Evolutionary conservation across 2,888 invertebrate genomes (phyloP).

Genomic region (Mythimna lalbum): DNA sequence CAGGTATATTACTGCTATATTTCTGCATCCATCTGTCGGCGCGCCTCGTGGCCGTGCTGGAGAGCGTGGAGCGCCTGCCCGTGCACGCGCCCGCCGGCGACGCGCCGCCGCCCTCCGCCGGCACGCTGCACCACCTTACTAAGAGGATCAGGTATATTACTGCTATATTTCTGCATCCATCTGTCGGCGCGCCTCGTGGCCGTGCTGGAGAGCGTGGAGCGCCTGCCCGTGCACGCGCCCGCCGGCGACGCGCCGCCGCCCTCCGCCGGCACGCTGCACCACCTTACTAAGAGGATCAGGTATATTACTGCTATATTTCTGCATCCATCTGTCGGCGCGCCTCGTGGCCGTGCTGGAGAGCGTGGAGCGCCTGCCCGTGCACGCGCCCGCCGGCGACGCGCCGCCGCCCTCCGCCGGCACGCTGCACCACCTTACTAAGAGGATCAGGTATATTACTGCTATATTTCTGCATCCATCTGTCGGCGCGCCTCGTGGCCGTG

Average conservation of each 20-base stretch:
- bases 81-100: constrained; percentile 96
- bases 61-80: constrained; percentile 98
- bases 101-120: constrained; percentile 95
- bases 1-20: constrained; percentile 71
- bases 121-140: constrained; percentile 96
- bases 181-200: constrained; percentile 97
- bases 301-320: constrained; percentile 53
- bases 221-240: constrained; percentile 97
- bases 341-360: constrained; percentile 98
- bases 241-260: constrained; percentile 94
- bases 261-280: constrained; percentile 95
- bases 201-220: constrained; percentile 98
- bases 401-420: constrained; percentile 94
- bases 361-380: constrained; percentile 98
- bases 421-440: constrained; percentile 97
- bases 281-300: constrained; percentile 96
- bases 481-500: constrained; percentile 97
- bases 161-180: no score
- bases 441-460: constrained; percentile 89
- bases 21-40: no score
- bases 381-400: constrained; percentile 95
- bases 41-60: constrained; percentile 98
- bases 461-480: no score
- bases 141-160: constrained; percentile 92
- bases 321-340: constrained; percentile 97